Evolutionary conservation across 2,888 invertebrate species (phyloP).

Genomic region (Lamellibrachia satsuma): DNA sequence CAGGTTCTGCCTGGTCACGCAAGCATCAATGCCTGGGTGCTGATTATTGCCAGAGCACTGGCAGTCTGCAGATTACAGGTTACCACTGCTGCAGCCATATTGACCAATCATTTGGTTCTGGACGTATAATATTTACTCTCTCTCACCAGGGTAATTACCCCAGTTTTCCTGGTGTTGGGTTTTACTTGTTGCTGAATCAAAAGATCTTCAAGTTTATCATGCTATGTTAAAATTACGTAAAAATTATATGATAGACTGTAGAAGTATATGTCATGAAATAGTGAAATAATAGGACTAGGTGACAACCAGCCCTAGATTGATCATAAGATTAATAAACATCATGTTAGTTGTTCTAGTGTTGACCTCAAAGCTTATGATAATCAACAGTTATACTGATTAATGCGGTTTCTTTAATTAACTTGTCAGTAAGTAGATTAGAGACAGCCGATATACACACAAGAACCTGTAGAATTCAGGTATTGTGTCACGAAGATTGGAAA

Average conservation of each 20-base stretch:
- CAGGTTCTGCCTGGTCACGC: neutral
- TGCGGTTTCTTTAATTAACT: slow-evolving; percentile 3
- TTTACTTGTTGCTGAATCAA: too few relatives aligned
- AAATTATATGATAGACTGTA: too few relatives aligned
- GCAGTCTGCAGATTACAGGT: neutral
- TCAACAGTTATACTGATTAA: neutral
- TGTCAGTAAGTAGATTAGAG: neutral
- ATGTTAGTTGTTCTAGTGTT: neutral
- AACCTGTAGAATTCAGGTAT: slow-evolving; percentile 6
- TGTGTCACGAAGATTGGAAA: neutral
- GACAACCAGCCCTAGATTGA: neutral
- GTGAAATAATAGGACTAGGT: too few relatives aligned
- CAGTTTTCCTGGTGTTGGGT: neutral
- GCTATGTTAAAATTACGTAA: too few relatives aligned
- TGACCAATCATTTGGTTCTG: neutral
- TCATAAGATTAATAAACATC: neutral
- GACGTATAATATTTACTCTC: neutral
- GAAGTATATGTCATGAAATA: too few relatives aligned
- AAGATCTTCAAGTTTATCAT: too few relatives aligned
- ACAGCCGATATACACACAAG: neutral
- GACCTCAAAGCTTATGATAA: neutral
- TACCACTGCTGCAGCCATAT: neutral
- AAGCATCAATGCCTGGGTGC: neutral
- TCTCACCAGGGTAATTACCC: neutral
- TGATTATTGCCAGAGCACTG: neutral